These are phyloP conservation scores for Xylota segnis DNA, from an alignment of 2,888 invertebrate genomes.

Conservation along the genomic window DNA sequence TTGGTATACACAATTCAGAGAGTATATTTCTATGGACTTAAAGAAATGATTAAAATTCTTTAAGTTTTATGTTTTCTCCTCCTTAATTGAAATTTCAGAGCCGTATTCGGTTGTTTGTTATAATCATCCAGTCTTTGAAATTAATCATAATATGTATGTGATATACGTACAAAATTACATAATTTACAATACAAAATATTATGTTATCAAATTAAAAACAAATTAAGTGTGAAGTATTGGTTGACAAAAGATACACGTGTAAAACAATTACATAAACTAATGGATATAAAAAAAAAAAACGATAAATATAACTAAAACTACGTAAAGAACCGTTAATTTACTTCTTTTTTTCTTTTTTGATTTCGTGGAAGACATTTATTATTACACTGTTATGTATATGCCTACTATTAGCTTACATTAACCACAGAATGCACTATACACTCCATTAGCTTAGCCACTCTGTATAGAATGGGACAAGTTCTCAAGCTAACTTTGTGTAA, in stretches of 20 bases:
- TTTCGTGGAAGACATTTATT: slow-evolving; percentile 67
- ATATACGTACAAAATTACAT: slow-evolving; percentile 44
- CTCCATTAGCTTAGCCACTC: slow-evolving; percentile 19
- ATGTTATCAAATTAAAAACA: slow-evolving; percentile 20
- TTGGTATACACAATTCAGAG: slow-evolving; percentile 23
- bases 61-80: neutral
- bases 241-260: slow-evolving; percentile 43
- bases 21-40: slow-evolving; percentile 1
- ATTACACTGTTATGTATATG: slow-evolving; percentile 30
- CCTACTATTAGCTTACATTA: slow-evolving; percentile 26
- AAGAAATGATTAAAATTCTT: slow-evolving; percentile 21
- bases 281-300: slow-evolving; percentile 41
- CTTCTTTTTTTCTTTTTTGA: slow-evolving; percentile 21
- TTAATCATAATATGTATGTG: slow-evolving; percentile 34
- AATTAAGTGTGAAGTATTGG: slow-evolving; percentile 36
- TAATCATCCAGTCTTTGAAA: slow-evolving; percentile 68
- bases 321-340: slow-evolving; percentile 65
- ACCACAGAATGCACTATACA: slow-evolving; percentile 33
- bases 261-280: slow-evolving; percentile 41
- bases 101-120: slow-evolving; percentile 20
- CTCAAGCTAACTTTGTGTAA: neutral
- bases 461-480: slow-evolving; percentile 5
- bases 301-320: slow-evolving; percentile 64
- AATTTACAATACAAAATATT: slow-evolving; percentile 36
- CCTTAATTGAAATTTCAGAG: slow-evolving; percentile 23